Conservation (phyloP, 2,113 vertebrate genomes). For the Anolis sagrei region DNA sequence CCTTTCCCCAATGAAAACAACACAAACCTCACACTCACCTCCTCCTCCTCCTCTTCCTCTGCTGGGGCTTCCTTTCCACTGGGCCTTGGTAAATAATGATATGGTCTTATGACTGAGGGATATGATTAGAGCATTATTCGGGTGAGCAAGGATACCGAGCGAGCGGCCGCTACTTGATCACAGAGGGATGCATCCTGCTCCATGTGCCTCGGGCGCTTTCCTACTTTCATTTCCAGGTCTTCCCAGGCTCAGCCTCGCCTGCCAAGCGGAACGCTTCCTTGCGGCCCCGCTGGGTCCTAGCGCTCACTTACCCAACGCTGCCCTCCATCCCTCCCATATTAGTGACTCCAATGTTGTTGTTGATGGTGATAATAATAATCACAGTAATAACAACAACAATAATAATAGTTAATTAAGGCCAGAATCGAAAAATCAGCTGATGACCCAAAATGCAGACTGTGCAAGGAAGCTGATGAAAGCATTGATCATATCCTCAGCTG, state of each 20-base stretch:
- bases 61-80: slow-evolving; percentile 75
- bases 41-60: slow-evolving; percentile 52
- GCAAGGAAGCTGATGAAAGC: too few relatives aligned
- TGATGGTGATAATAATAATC: too few relatives aligned
- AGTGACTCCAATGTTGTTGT: too few relatives aligned
- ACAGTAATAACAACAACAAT: too few relatives aligned
- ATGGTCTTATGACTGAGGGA: slow-evolving; percentile 79
- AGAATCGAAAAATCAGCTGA: too few relatives aligned
- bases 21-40: slow-evolving; percentile 70
- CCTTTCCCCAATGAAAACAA: slow-evolving; percentile 47
- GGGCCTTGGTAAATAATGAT: slow-evolving; percentile 80
- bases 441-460: too few relatives aligned
- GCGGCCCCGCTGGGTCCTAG: slow-evolving; percentile 79
- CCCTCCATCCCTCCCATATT: too few relatives aligned
- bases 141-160: slow-evolving; percentile 80
- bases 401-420: too few relatives aligned
- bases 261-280: slow-evolving; percentile 73
- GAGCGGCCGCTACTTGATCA: slow-evolving; percentile 84
- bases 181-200: slow-evolving; percentile 79
- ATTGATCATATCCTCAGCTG: too few relatives aligned
- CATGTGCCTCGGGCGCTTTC: slow-evolving; percentile 78
- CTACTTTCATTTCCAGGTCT: slow-evolving; percentile 81
- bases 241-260: slow-evolving; percentile 67
- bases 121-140: slow-evolving; percentile 85
- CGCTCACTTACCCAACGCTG: slow-evolving; percentile 61